Conservation (phyloP, 2,113 vertebrate genomes). For the Chionomys nivalis region DNA sequence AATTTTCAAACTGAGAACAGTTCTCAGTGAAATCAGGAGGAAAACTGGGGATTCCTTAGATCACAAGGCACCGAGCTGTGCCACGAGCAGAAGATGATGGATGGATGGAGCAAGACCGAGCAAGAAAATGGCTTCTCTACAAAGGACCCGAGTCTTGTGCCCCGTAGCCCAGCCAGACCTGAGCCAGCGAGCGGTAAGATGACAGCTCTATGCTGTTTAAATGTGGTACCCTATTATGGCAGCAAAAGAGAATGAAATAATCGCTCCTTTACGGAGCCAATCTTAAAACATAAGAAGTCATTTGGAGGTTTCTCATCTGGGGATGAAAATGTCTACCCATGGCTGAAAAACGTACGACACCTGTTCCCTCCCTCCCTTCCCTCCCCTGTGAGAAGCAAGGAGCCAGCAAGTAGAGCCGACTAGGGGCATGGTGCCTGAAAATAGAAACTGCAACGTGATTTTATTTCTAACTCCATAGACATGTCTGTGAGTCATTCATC, state of each 20-base stretch:
- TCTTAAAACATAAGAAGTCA: background rate
- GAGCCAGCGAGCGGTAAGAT: background rate
- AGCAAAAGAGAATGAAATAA: background rate
- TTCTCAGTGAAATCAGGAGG: background rate
- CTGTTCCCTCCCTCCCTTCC: background rate
- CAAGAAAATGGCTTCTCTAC: background rate
- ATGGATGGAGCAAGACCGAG: background rate
- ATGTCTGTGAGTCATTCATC: slow-evolving; percentile 51
- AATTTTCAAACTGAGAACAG: background rate
- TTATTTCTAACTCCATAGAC: slow-evolving; percentile 65
- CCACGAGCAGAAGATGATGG: background rate
- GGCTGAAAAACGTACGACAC: background rate
- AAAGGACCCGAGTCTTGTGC: background rate
- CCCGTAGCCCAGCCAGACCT: background rate
- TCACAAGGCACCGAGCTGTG: background rate
- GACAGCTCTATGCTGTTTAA: background rate
- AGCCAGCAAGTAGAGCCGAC: background rate
- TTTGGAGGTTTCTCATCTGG: background rate
- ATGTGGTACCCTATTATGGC: background rate
- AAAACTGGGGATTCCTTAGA: background rate
- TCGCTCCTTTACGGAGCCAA: background rate
- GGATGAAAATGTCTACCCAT: background rate
- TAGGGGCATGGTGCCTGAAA: slow-evolving; percentile 41
- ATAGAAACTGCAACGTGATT: slow-evolving; percentile 57
- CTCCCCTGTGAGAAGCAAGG: background rate